Evolutionary conservation across 2,888 invertebrate genomes (phyloP).

Genomic region (Heliconius sara): DNA sequence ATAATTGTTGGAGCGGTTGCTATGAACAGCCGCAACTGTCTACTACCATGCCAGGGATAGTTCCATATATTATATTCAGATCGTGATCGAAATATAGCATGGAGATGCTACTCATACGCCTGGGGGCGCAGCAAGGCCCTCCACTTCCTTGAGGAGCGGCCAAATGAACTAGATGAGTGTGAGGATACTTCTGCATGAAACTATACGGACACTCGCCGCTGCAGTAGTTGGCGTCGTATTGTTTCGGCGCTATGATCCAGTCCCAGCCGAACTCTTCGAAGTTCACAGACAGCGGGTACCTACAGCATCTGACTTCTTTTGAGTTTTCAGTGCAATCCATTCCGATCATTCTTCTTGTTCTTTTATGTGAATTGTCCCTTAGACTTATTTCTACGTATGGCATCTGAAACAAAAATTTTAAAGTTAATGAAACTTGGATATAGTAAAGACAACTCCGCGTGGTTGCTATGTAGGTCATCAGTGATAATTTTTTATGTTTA

Average conservation of each 20-base stretch:
- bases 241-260: slow-evolving; percentile 98
- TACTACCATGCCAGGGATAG: slow-evolving; percentile 96
- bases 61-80: slow-evolving; percentile 93
- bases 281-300: slow-evolving; percentile 96
- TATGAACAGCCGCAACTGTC: slow-evolving; percentile 96
- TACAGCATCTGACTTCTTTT: slow-evolving; percentile 94
- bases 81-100: slow-evolving; percentile 97
- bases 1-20: slow-evolving; percentile 54
- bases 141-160: slow-evolving; percentile 90
- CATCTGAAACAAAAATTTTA: slow-evolving; percentile 66
- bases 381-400: slow-evolving; percentile 82
- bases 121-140: slow-evolving; percentile 96
- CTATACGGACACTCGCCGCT: slow-evolving; percentile 96
- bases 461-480: slow-evolving; percentile 22
- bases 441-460: not conserved
- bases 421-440: not conserved
- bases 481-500: slow-evolving; percentile 22
- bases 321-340: slow-evolving; percentile 93
- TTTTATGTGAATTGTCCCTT: slow-evolving; percentile 81
- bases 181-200: slow-evolving; percentile 93
- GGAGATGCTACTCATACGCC: slow-evolving; percentile 93
- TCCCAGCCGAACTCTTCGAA: slow-evolving; percentile 98
- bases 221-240: slow-evolving; percentile 98
- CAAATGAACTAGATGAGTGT: slow-evolving; percentile 94
- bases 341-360: slow-evolving; percentile 90